phyloP scores from a whole-genome alignment of 2,113 vertebrate species.

The Forbesichthys agassizii region DNA sequence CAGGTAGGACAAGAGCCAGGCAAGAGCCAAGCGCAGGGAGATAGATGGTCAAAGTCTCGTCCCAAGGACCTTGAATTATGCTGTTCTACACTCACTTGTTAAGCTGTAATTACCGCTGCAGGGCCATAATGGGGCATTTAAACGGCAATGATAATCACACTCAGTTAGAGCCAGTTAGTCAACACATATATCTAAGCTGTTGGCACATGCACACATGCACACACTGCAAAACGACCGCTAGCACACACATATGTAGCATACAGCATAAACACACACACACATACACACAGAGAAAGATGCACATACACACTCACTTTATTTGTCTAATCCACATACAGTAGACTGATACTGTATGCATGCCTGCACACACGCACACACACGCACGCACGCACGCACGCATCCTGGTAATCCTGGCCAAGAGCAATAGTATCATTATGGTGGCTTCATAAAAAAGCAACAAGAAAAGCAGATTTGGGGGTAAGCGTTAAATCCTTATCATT shows the following conservation, averaged over 20 bases:
- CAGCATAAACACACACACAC: not conserved
- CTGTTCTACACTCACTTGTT: slow-evolving; percentile 71
- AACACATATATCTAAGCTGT: slow-evolving; percentile 39
- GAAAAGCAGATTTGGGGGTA: slow-evolving; percentile 27
- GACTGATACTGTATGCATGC: not conserved
- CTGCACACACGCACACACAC: not conserved
- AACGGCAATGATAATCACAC: slow-evolving; percentile 65
- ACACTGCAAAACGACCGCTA: not conserved
- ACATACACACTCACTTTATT: not conserved
- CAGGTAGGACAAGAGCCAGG: not conserved
- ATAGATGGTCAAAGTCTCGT: slow-evolving; percentile 77
- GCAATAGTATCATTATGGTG: slow-evolving; percentile 47
- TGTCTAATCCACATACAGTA: too few species aligned
- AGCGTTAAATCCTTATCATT: slow-evolving; percentile 39
- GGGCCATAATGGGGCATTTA: slow-evolving; percentile 77
- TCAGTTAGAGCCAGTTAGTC: slow-evolving; percentile 58
- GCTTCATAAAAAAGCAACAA: slow-evolving; percentile 57
- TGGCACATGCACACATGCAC: not conserved
- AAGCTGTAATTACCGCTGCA: slow-evolving; percentile 76
- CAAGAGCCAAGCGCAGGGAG: slow-evolving; percentile 7
- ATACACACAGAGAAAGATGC: not conserved
- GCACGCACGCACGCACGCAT: slow-evolving; percentile 11
- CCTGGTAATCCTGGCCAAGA: slow-evolving; percentile 11
- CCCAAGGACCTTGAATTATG: slow-evolving; percentile 65
- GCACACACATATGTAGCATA: too few species aligned